These are phyloP conservation scores for Drosophila ercepeae DNA, from an alignment of 1,140 invertebrate species.

Conservation along the genomic window DNA sequence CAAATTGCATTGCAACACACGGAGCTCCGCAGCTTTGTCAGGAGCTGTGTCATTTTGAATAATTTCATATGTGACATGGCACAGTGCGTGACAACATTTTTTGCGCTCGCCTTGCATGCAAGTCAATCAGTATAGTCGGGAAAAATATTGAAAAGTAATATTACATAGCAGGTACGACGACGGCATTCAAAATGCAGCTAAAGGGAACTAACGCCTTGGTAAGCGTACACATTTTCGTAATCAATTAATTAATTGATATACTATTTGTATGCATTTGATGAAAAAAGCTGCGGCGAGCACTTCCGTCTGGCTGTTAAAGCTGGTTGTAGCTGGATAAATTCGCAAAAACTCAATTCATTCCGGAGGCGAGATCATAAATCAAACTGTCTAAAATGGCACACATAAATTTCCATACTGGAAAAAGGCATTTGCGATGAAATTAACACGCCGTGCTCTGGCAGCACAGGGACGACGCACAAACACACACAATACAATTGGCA, in stretches of 20 bases:
- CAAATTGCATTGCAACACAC: constrained; percentile 57
- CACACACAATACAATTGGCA: constrained; percentile 23
- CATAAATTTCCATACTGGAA: constrained; percentile 77
- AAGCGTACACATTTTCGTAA: background rate
- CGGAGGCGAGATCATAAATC: constrained; percentile 56
- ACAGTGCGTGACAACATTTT: constrained; percentile 51
- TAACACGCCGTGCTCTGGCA: constrained; percentile 64
- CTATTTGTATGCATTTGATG: constrained; percentile 8
- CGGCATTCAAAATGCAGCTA: background rate
- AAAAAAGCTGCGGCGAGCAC: background rate
- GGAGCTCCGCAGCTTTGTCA: constrained; percentile 34
- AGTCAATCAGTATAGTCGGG: constrained; percentile 52
- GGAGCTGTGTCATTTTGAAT: constrained; percentile 50
- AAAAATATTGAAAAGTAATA: constrained; percentile 45
- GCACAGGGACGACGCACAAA: constrained; percentile 10
- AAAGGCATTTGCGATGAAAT: constrained; percentile 75
- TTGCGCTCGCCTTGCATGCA: constrained; percentile 52
- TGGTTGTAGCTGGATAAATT: constrained; percentile 3
- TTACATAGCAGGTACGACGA: background rate
- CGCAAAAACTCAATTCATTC: constrained; percentile 36
- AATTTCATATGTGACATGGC: constrained; percentile 43
- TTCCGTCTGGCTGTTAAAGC: constrained; percentile 13
- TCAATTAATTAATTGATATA: constrained; percentile 31
- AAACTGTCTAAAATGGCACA: constrained; percentile 74
- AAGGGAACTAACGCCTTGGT: background rate